A percentile compares a stretch with the other conserved stretches of the same genome.
Evolutionary conservation across 1,140 invertebrate species (phyloP).

Genomic region (Heliconius hermathena): DNA sequence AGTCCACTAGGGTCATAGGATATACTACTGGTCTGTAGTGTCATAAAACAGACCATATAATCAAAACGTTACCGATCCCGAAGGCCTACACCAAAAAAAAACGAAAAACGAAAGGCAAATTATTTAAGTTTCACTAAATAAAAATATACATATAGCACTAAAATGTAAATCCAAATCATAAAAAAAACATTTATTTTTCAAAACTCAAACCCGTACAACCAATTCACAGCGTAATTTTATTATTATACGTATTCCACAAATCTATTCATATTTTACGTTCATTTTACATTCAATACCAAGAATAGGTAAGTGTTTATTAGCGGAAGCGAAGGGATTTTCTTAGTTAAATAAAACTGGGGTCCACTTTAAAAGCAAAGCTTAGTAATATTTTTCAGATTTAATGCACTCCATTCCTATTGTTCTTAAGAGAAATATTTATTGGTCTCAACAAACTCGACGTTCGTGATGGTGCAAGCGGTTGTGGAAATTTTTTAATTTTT

Average conservation of each 20-base stretch:
- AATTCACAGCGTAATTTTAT: neutral
- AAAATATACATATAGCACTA: too few species aligned
- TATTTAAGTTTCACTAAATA: too few species aligned
- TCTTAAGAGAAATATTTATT: slow-evolving; percentile 6
- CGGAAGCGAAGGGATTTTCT: neutral
- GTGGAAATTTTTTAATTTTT: neutral
- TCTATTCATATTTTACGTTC: neutral
- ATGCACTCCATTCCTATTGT: neutral
- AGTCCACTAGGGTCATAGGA: too few species aligned
- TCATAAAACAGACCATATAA: too few species aligned
- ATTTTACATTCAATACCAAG: neutral
- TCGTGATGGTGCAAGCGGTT: slow-evolving; percentile 2
- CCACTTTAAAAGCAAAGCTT: slow-evolving; percentile 1
- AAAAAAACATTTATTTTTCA: neutral
- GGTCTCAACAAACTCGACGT: slow-evolving; percentile 1
- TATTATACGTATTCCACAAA: neutral
- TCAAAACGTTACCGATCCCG: too few species aligned
- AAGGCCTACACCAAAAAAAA: too few species aligned
- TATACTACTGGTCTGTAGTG: too few species aligned
- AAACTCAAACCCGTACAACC: neutral
- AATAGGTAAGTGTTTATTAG: neutral
- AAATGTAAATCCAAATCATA: neutral
- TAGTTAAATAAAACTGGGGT: neutral
- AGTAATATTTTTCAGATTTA: slow-evolving; percentile 8
- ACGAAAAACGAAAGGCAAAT: too few species aligned